These are phyloP conservation scores for Drosophila vallismaia DNA, from an alignment of 2,888 invertebrate species.

Conservation along the genomic window DNA sequence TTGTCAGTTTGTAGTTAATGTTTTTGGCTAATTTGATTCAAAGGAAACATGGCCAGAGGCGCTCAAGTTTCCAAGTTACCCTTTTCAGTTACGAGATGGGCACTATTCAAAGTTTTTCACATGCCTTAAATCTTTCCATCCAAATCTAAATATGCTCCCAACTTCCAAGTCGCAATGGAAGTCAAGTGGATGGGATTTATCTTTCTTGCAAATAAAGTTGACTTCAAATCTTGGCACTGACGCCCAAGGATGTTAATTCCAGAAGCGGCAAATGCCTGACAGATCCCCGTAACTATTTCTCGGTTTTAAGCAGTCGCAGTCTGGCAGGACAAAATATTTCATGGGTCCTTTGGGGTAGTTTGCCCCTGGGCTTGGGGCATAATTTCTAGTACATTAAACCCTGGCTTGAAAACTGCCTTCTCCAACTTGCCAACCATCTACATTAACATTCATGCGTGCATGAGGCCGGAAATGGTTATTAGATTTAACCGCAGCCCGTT, in stretches of 20 bases:
- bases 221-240: slow-evolving; percentile 50
- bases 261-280: slow-evolving; percentile 25
- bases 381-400: slow-evolving; percentile 69
- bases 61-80: slow-evolving; percentile 24
- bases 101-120: slow-evolving; percentile 39
- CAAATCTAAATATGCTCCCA: slow-evolving; percentile 52
- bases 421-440: slow-evolving; percentile 48
- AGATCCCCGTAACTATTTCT: slow-evolving; percentile 36
- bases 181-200: slow-evolving; percentile 69
- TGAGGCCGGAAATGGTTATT: slow-evolving; percentile 67
- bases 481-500: slow-evolving; percentile 54
- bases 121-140: slow-evolving; percentile 58
- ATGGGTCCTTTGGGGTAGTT: slow-evolving; percentile 36
- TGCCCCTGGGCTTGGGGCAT: slow-evolving; percentile 54
- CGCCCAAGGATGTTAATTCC: slow-evolving; percentile 59
- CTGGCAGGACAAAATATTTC: slow-evolving; percentile 49
- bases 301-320: slow-evolving; percentile 58
- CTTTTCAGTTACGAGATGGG: slow-evolving; percentile 38
- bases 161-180: slow-evolving; percentile 33
- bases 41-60: slow-evolving; percentile 32
- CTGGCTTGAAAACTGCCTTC: slow-evolving; percentile 48
- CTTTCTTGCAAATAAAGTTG: slow-evolving; percentile 65
- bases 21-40: slow-evolving; percentile 28
- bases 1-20: background rate
- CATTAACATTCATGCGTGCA: slow-evolving; percentile 73